phyloP scores from a whole-genome alignment of 2,113 vertebrate genomes.

The Elephantulus edwardii region DNA sequence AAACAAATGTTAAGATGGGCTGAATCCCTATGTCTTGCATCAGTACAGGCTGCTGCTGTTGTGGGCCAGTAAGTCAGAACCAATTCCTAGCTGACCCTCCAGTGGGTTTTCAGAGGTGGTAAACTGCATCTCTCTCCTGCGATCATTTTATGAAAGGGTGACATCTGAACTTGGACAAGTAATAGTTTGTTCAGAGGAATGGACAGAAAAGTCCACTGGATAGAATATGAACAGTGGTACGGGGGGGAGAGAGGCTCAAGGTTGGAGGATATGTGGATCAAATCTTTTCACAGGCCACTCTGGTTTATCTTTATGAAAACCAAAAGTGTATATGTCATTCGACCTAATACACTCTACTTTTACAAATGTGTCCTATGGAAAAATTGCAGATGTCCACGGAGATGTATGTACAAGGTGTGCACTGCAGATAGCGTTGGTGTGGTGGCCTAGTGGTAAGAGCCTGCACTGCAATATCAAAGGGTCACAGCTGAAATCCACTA shows the following conservation, averaged over 20 bases:
- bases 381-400: not conserved
- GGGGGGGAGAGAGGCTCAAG: not conserved
- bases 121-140: too few relatives aligned
- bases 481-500: too few relatives aligned
- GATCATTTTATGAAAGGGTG: not conserved
- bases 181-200: not conserved
- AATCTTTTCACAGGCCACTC: not conserved
- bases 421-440: too few relatives aligned
- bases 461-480: too few relatives aligned
- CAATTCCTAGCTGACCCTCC: too few relatives aligned
- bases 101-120: too few relatives aligned
- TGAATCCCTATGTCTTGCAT: not conserved
- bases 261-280: accelerated
- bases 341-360: slow-evolving; percentile 17
- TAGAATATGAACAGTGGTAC: not conserved
- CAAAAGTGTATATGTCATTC: not conserved
- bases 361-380: not conserved
- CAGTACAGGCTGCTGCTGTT: too few relatives aligned
- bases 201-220: not conserved
- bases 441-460: too few relatives aligned
- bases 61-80: too few relatives aligned
- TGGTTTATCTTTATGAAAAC: not conserved
- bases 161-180: not conserved
- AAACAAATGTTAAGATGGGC: not conserved
- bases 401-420: not conserved